These are phyloP conservation scores for Pseudolaguvia tuberculata DNA, from an alignment of 2,113 vertebrate species.

Conservation along the genomic window DNA sequence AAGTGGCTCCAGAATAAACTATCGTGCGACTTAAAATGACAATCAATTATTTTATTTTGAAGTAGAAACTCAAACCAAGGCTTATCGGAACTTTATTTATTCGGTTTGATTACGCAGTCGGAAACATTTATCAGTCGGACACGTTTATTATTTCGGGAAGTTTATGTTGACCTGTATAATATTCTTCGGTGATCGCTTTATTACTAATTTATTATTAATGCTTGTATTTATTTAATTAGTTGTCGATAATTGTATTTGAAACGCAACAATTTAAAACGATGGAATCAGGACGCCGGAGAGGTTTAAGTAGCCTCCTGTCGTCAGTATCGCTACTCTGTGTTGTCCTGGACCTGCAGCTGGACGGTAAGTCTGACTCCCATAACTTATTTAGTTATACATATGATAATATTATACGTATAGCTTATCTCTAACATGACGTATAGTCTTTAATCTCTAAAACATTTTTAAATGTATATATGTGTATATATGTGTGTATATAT, in stretches of 20 bases:
- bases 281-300: conserved; percentile 65
- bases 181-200: not conserved
- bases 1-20: not conserved
- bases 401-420: not conserved
- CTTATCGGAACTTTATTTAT: conserved; percentile 31
- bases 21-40: not conserved
- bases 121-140: conserved; percentile 56
- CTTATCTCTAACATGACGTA: not conserved
- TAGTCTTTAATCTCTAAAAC: not conserved
- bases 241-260: not conserved
- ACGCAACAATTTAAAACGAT: conserved; percentile 43
- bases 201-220: not conserved
- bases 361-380: conserved; percentile 61
- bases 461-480: too few relatives aligned
- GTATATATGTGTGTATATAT: too few relatives aligned
- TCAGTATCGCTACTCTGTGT: conserved; percentile 74
- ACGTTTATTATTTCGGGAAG: conserved; percentile 52
- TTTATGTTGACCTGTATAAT: conserved; percentile 13
- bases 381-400: not conserved
- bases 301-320: conserved; percentile 66
- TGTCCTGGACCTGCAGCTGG: conserved; percentile 75
- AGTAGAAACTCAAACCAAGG: not conserved
- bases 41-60: too few relatives aligned
- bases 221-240: not conserved
- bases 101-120: conserved; percentile 48